Evolutionary conservation across 2,797 vertebrate species (phyloP), one percentile per base, ranked within the genome.

Genomic region (Typhlichthys subterraneus): DNA sequence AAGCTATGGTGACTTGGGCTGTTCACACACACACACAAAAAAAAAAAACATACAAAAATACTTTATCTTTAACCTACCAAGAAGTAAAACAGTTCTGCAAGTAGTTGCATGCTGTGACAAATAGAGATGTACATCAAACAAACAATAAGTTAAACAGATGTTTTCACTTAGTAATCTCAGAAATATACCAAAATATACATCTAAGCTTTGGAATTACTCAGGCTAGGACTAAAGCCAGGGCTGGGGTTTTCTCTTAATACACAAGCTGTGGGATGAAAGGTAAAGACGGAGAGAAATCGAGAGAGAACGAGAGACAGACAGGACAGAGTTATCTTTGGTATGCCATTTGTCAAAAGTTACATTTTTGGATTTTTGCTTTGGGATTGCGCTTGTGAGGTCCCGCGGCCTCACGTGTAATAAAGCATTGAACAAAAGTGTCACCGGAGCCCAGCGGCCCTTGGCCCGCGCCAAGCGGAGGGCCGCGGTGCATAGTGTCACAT

Each of bases 111-210:
- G 98, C 98, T 96, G 95, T 95, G 96, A 97, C 95, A 96, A 94
- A 95, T 94, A 83, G 95, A 95, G 92, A 94, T 93, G 94, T 94
- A 98, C 94, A 95, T 94, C 93, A 94, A 29, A 97, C 94, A 92
- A 95, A 96, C 91, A 82, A 94, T 90, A 93, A 94, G 92, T 93
- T 69, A 65, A 89, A 96, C 94, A 93, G 86, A 90, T 72, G 70
- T 87, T 90, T 91, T 85, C 79, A 81, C 85, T 71, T 82, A 89
- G 72, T 86, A 95, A 95, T 98, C 95, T 96, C 96, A 96, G 98
- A 98, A 98, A 97, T 98, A 98, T 99, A 99, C 94, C 96, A 99
- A 99, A 99, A 99, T 99, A 99, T 99, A 99, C 97, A 99, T 99
- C 95, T 99, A 99, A 96, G 96, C 98, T 99, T 99, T 99, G 97